Conservation (phyloP, 2,113 vertebrate genomes). For the Syngnathoides biaculeatus region DNA sequence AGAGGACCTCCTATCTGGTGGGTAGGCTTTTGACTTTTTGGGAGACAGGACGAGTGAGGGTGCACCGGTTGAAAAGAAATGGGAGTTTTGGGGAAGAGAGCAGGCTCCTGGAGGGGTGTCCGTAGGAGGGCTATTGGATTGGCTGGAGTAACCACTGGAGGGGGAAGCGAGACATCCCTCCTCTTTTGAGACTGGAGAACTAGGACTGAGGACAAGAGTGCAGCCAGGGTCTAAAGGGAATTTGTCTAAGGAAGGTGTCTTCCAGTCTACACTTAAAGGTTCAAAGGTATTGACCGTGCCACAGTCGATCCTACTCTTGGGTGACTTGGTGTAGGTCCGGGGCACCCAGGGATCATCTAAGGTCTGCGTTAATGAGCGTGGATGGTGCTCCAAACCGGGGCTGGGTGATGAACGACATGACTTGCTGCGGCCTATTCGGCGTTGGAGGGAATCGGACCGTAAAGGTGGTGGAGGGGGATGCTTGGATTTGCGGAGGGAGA, state of each 20-base stretch:
- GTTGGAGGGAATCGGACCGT: conserved; percentile 85
- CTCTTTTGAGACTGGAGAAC: conserved; percentile 19
- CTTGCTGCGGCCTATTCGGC: conserved; percentile 61
- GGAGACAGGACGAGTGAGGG: conserved; percentile 22
- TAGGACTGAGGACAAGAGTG: background rate
- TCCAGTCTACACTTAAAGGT: conserved; percentile 7
- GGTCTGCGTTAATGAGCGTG: conserved; percentile 68
- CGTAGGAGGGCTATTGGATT: conserved; percentile 85
- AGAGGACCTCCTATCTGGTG: conserved; percentile 92
- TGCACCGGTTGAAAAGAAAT: conserved; percentile 64
- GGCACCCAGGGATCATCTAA: conserved; percentile 86
- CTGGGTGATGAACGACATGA: conserved; percentile 69
- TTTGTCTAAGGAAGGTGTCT: background rate
- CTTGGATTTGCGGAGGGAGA: conserved; percentile 88
- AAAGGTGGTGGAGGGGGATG: conserved; percentile 83
- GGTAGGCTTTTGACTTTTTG: conserved; percentile 79
- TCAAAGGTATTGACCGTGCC: conserved; percentile 48
- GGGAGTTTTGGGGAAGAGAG: conserved; percentile 22
- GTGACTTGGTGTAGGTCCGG: conserved; percentile 75
- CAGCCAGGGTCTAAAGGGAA: background rate
- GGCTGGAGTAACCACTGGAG: conserved; percentile 91
- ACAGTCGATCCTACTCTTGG: conserved; percentile 73
- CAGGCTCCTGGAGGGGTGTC: conserved; percentile 78
- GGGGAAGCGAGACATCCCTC: conserved; percentile 76
- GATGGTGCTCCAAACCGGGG: conserved; percentile 69